Evolutionary conservation across 2,888 invertebrate species (phyloP).

Genomic region (Mesorhabditis spiculigera): DNA sequence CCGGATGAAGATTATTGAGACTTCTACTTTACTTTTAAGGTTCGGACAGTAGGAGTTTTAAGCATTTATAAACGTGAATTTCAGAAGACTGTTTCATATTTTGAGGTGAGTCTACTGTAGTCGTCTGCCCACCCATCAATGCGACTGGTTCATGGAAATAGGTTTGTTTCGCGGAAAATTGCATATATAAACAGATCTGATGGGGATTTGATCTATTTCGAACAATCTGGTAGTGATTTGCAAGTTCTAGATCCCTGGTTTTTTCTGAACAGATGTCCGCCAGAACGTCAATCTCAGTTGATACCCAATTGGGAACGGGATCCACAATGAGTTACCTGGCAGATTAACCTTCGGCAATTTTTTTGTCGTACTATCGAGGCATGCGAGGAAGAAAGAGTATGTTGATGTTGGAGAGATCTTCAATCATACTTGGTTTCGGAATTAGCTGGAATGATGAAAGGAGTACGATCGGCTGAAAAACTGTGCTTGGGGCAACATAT

Average conservation of each 20-base stretch:
- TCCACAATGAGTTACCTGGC: background rate
- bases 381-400: background rate
- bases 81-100: background rate
- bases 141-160: background rate
- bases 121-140: background rate
- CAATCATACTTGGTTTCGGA: background rate
- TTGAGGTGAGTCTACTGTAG: background rate
- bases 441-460: too few species aligned
- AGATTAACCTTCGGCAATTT: background rate
- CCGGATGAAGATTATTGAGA: background rate
- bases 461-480: constrained; percentile 4
- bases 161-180: background rate
- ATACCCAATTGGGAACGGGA: background rate
- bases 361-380: background rate
- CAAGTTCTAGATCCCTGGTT: background rate
- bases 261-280: too few species aligned
- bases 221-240: too few species aligned
- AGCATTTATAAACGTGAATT: background rate
- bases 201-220: too few species aligned
- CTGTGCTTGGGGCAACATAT: background rate
- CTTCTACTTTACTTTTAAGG: constrained; percentile 1
- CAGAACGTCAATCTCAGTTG: background rate
- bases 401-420: background rate
- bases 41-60: background rate
- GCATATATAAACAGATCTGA: too few species aligned